These are phyloP conservation scores for Hemibagrus guttatus DNA, from an alignment of 2,797 vertebrate species.

Conservation along the genomic window DNA sequence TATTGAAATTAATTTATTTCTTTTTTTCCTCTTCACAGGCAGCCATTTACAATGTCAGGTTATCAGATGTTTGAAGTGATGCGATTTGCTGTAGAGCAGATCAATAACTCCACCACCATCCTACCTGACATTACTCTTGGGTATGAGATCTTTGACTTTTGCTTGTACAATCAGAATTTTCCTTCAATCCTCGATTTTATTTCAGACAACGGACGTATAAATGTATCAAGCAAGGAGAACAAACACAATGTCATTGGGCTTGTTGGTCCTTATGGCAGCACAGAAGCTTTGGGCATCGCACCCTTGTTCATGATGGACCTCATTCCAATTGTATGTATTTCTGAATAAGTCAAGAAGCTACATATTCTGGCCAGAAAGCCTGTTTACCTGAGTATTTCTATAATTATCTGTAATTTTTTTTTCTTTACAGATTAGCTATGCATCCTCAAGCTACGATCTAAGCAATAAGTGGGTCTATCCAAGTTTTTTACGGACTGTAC, in stretches of 20 bases:
- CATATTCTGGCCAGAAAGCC: not conserved
- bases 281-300: conserved; percentile 58
- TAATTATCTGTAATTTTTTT: not conserved
- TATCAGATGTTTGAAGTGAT: conserved; percentile 80
- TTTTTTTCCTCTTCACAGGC: conserved; percentile 51
- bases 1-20: not conserved
- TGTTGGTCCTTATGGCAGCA: conserved; percentile 66
- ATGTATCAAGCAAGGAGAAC: conserved; percentile 40
- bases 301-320: conserved; percentile 66
- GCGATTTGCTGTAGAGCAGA: conserved; percentile 79
- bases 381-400: not conserved
- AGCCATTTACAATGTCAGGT: conserved; percentile 59
- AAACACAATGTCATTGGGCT: conserved; percentile 64
- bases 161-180: conserved; percentile 66
- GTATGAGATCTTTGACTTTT: conserved; percentile 80
- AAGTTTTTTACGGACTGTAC: conserved; percentile 79
- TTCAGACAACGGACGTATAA: conserved; percentile 59
- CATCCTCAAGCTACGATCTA: conserved; percentile 63
- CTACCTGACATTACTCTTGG: conserved; percentile 78
- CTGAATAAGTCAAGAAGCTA: not conserved
- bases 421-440: conserved; percentile 71
- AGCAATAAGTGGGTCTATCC: conserved; percentile 67
- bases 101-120: conserved; percentile 77
- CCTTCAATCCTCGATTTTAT: conserved; percentile 63
- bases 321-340: conserved; percentile 68